Percentiles rank a stretch among this genome's conserved stretches.
Conservation (phyloP, 2,888 invertebrate species). For the Furcula furcula region DNA sequence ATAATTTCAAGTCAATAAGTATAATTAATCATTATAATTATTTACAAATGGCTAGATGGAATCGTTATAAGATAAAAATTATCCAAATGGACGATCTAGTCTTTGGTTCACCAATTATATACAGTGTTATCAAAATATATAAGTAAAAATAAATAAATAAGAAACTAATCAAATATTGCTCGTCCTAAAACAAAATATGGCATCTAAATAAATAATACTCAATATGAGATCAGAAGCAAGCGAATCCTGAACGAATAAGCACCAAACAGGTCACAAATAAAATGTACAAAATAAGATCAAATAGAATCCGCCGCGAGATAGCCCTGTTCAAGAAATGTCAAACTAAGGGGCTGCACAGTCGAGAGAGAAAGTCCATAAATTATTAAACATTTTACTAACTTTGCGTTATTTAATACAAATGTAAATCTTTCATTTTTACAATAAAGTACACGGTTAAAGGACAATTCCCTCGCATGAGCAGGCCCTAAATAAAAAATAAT, state of each 20-base stretch:
- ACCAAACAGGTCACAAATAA: conserved; percentile 53
- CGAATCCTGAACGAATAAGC: conserved; percentile 55
- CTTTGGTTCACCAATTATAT: conserved; percentile 75
- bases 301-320: no score
- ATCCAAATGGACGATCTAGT: conserved; percentile 65
- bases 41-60: conserved; percentile 48
- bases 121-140: conserved; percentile 57
- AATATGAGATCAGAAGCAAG: conserved; percentile 77
- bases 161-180: conserved; percentile 61
- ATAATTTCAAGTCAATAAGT: conserved; percentile 55
- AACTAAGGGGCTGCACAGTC: no score
- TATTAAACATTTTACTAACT: no score
- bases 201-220: conserved; percentile 81
- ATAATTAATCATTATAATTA: conserved; percentile 40
- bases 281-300: not conserved
- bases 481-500: no score
- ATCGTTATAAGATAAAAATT: conserved; percentile 45
- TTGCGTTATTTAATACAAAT: no score
- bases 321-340: no score
- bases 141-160: conserved; percentile 54
- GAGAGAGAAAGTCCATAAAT: no score
- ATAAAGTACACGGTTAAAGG: no score
- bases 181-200: conserved; percentile 69
- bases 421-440: no score
- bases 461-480: no score